Evolutionary conservation across 2,113 vertebrate genomes (phyloP).

Genomic region (Lophotis ruficrista): DNA sequence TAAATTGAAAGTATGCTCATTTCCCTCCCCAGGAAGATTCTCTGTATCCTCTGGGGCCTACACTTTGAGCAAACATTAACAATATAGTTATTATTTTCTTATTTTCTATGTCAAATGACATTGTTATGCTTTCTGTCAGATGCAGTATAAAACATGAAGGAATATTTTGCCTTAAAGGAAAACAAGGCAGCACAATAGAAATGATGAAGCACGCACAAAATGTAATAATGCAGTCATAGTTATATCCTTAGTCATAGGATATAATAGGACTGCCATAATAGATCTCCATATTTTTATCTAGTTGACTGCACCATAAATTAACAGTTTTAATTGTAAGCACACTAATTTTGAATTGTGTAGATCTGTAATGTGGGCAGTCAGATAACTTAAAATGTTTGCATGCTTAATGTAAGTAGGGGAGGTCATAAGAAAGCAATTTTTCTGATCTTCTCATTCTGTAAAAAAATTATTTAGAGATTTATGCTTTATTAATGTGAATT

Average conservation of each 20-base stretch:
- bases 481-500: not conserved
- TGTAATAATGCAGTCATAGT: not conserved
- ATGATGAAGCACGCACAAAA: not conserved
- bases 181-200: not conserved
- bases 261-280: not conserved
- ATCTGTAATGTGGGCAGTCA: not conserved
- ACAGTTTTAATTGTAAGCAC: not conserved
- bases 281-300: not conserved
- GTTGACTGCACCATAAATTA: not conserved
- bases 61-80: slow-evolving; percentile 69
- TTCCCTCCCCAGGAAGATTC: slow-evolving; percentile 70
- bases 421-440: not conserved
- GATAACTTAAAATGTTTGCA: not conserved
- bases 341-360: not conserved
- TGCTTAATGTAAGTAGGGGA: not conserved
- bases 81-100: not conserved
- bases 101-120: not conserved
- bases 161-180: not conserved
- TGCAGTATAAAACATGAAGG: not conserved
- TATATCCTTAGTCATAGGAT: not conserved
- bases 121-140: not conserved
- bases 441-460: not conserved
- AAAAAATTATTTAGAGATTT: not conserved
- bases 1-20: slow-evolving; percentile 67
- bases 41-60: slow-evolving; percentile 69